Conservation (phyloP, 2,888 invertebrate species). For the Hemicrepidius hirtus region DNA sequence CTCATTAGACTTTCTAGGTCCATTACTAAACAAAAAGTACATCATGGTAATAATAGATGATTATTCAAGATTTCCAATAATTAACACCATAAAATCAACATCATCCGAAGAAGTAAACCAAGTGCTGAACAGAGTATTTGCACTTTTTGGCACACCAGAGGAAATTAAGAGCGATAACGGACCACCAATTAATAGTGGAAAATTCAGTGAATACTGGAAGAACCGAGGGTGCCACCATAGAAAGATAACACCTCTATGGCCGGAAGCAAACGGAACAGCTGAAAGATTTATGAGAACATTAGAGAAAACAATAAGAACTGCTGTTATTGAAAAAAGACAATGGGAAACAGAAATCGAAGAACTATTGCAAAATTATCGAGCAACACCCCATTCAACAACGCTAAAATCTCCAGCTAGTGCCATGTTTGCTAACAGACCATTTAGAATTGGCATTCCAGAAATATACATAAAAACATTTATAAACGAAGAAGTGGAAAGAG, state of each 20-base stretch:
- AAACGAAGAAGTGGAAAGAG: too few relatives aligned
- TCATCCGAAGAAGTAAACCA: neutral
- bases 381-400: neutral
- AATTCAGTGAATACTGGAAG: neutral
- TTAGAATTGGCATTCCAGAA: slow-evolving; percentile 1
- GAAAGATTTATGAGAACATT: slow-evolving; percentile 3
- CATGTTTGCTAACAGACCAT: neutral
- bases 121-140: neutral
- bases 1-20: neutral
- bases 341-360: neutral
- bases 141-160: neutral
- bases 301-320: neutral
- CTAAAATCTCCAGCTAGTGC: neutral
- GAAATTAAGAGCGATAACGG: too few relatives aligned
- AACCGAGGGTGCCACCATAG: slow-evolving; percentile 1
- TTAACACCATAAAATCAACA: neutral
- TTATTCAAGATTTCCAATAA: neutral
- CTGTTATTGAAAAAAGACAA: too few relatives aligned
- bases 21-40: neutral
- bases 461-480: neutral
- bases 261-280: too few relatives aligned
- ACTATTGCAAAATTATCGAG: slow-evolving; percentile 1
- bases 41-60: neutral
- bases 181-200: neutral
- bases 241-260: neutral